Conservation (phyloP, 2,113 vertebrate species). For the Glaucidium brasilianum region DNA sequence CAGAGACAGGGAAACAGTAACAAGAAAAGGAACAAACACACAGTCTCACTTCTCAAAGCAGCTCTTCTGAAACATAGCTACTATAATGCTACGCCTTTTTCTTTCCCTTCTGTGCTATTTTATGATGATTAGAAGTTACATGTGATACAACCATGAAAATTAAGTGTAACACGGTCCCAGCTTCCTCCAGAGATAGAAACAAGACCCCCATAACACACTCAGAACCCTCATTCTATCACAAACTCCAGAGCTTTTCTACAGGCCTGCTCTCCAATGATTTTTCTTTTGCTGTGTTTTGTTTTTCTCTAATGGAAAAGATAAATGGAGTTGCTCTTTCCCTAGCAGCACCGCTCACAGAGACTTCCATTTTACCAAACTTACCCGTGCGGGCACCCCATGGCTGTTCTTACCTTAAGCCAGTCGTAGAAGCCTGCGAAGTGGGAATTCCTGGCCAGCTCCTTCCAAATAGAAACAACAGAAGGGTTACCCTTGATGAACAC, state of each 20-base stretch:
- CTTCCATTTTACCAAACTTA: not conserved
- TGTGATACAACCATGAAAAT: not conserved
- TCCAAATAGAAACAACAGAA: slow-evolving; percentile 30
- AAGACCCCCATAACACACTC: not conserved
- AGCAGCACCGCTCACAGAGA: not conserved
- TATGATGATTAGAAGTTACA: not conserved
- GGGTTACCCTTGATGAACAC: not conserved
- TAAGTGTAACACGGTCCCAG: not conserved
- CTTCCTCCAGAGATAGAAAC: not conserved
- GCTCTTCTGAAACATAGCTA: not conserved
- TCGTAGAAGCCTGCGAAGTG: slow-evolving; percentile 71
- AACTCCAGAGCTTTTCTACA: not conserved
- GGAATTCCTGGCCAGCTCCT: slow-evolving; percentile 84
- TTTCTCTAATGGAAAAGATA: not conserved
- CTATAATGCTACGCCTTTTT: not conserved
- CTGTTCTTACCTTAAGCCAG: slow-evolving; percentile 78
- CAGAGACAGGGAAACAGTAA: not conserved
- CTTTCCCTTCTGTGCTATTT: not conserved
- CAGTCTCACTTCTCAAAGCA: not conserved
- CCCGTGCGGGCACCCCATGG: rapidly evolving
- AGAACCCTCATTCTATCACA: not conserved
- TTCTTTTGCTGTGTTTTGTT: not conserved
- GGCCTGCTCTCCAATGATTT: not conserved
- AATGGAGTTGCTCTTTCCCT: not conserved
- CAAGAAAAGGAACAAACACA: not conserved